phyloP scores from a whole-genome alignment of 2,888 invertebrate species.

The Platynereis dumerilii region DNA sequence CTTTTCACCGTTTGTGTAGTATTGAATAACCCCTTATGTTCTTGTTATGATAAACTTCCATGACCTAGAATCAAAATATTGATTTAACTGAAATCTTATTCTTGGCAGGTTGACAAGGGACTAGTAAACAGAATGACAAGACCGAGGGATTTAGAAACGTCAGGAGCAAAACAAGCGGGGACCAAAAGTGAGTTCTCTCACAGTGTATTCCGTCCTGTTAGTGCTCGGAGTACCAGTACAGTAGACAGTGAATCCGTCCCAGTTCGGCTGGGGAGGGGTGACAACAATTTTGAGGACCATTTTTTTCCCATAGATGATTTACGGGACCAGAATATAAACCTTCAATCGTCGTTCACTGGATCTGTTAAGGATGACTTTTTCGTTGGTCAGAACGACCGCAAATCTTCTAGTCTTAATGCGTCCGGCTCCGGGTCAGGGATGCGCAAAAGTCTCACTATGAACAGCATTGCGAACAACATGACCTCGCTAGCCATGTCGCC shows the following conservation, averaged over 20 bases:
- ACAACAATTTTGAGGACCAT: too few species aligned
- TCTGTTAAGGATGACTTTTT: slow-evolving; percentile 15
- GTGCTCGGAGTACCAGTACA: slow-evolving; percentile 39
- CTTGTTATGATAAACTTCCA: too few species aligned
- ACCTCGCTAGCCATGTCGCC: slow-evolving; percentile 50
- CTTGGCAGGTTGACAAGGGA: too few species aligned
- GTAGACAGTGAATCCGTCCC: slow-evolving; percentile 28
- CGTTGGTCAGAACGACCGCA: slow-evolving; percentile 1
- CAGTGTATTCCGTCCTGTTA: slow-evolving; percentile 38
- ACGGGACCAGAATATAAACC: background rate
- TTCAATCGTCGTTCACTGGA: background rate
- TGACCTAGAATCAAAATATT: too few species aligned
- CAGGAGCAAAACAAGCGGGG: too few species aligned
- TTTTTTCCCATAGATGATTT: background rate
- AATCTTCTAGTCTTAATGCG: background rate
- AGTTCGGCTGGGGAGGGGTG: background rate
- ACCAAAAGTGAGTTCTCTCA: slow-evolving; percentile 28
- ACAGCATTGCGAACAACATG: slow-evolving; percentile 57
- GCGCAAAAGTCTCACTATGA: slow-evolving; percentile 19
- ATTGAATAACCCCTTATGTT: too few species aligned
- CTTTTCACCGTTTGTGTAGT: too few species aligned
- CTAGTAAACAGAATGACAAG: too few species aligned
- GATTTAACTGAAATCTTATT: too few species aligned
- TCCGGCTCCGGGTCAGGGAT: background rate
- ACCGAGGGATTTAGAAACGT: too few species aligned